Base-by-base conservation (phyloP, 1,140 invertebrate species). In the Drosophila ercepeae region DNA sequence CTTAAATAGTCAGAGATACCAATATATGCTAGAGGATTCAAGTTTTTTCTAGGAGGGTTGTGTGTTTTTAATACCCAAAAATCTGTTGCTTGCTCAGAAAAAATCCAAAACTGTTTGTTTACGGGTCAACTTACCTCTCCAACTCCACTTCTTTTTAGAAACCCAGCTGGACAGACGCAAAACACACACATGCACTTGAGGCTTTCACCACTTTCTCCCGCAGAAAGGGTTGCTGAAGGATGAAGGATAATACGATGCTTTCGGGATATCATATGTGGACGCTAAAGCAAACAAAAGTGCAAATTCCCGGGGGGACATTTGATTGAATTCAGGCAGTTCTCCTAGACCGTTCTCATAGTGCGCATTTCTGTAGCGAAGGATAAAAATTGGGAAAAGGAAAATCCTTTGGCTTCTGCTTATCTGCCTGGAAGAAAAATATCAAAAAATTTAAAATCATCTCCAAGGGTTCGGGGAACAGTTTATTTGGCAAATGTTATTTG, bases 301-400 rank as follows among this genome's bases (percentile, higher is more conserved):
- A 88, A 86, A 86, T 50, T 82, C 81, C 84, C 81, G 59, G 59
- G 82, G 82, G 81, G 73, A 88, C 81, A 88, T 86, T 86, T 86
- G 81, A 86, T 86, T 86, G 81, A 86, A 86, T 88, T 88, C 74
- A 81, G 67, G 76, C 69, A 77, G 72, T 82, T 82, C n/a, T n/a
- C n/a, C n/a, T n/a, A n/a, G 75, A 76, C 77, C 60, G 57, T 68
- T 25, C 45, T 48, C 65, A 55, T 69, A 88, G 83, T 88, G 82
- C 83, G 82, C 83, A 89, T 65, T 89, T 88, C 19, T 81, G 45
- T 46, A 61, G 68, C 63, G 67, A 55, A 39, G 11, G 36, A 27
- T 21, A 36, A 42, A 57, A 50, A 57, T 25, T 41, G 7, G 25
- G 9, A 67, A 67, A 67, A 29, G 7, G 25, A 9, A 67, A 67